phyloP scores from a whole-genome alignment of 2,888 invertebrate species.

The Ernsta delagoae region DNA sequence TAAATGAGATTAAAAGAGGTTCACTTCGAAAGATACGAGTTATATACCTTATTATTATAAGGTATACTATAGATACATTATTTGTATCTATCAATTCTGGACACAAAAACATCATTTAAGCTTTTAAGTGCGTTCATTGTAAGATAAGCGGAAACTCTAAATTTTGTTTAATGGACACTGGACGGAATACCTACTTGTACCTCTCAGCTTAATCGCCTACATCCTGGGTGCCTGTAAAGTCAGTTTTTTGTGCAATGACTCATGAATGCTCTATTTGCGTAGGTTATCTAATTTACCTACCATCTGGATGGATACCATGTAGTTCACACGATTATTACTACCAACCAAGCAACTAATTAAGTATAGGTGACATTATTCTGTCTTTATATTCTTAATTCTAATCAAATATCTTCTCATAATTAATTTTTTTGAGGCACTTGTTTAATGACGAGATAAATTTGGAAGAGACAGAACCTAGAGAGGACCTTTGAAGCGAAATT shows the following conservation, averaged over 20 bases:
- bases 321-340: background rate
- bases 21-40: background rate
- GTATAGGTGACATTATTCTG: too few relatives aligned
- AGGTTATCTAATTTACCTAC: slow-evolving; percentile 30
- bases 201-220: slow-evolving; percentile 51
- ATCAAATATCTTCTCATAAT: too few relatives aligned
- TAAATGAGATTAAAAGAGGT: slow-evolving; percentile 11
- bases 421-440: too few relatives aligned
- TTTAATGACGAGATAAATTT: too few relatives aligned
- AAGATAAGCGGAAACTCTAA: slow-evolving; percentile 45
- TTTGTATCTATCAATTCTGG: too few relatives aligned
- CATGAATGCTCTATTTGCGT: slow-evolving; percentile 63
- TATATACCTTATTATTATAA: background rate
- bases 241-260: slow-evolving; percentile 61
- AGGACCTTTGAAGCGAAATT: too few relatives aligned
- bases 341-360: too few relatives aligned
- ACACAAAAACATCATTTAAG: slow-evolving; percentile 18
- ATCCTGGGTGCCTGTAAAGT: slow-evolving; percentile 47
- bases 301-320: background rate
- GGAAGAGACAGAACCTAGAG: too few relatives aligned
- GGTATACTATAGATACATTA: too few relatives aligned
- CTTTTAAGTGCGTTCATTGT: slow-evolving; percentile 13
- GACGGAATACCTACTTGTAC: slow-evolving; percentile 48
- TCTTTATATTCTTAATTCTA: too few relatives aligned
- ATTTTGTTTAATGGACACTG: slow-evolving; percentile 52